These are phyloP conservation scores for Rhipidura dahli DNA, from an alignment of 2,113 vertebrate species.

Conservation along the genomic window DNA sequence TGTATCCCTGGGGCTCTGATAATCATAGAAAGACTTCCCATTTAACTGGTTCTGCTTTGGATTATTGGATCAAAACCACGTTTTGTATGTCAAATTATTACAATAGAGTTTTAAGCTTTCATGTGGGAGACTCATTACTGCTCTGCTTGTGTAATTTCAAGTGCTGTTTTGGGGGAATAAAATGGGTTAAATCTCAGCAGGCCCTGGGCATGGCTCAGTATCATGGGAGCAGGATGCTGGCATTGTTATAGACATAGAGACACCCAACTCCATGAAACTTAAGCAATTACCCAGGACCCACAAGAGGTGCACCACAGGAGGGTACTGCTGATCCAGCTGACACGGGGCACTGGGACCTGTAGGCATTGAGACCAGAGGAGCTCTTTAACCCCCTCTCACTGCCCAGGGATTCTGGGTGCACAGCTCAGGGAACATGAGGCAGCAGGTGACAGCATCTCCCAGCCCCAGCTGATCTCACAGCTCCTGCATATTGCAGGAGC, in stretches of 20 bases:
- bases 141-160: neutral
- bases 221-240: neutral
- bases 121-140: neutral
- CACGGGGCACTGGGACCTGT: neutral
- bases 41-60: conserved; percentile 2
- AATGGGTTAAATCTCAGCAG: conserved; percentile 30
- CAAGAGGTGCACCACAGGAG: neutral
- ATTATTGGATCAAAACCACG: neutral
- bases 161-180: neutral
- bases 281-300: neutral
- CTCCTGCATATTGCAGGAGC: neutral
- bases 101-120: neutral
- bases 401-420: neutral
- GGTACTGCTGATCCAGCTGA: neutral
- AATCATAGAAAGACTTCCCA: neutral
- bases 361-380: neutral
- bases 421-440: fast-evolving
- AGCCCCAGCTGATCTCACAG: neutral
- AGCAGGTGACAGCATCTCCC: neutral
- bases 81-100: neutral
- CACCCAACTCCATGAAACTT: neutral
- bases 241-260: neutral
- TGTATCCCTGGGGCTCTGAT: neutral
- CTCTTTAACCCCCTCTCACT: neutral
- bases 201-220: neutral